phyloP scores from a whole-genome alignment of 2,888 invertebrate genomes.

The Scaptomyza flava region DNA sequence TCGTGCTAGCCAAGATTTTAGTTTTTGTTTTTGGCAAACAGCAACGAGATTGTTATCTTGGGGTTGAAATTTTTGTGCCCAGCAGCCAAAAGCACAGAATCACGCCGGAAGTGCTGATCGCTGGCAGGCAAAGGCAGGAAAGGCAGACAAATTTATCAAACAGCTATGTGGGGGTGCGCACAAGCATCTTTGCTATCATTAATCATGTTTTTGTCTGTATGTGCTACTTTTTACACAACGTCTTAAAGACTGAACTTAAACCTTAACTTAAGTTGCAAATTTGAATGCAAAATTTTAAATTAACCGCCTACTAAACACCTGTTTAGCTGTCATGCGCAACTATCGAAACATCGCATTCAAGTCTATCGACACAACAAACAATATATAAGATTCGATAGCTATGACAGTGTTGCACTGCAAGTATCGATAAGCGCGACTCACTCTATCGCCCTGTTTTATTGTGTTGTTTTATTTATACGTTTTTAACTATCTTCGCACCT shows the following conservation, averaged over 20 bases:
- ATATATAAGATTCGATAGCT: constrained; percentile 31
- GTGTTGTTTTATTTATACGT: constrained; percentile 70
- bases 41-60: constrained; percentile 41
- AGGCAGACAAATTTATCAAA: constrained; percentile 82
- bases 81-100: constrained; percentile 50
- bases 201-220: constrained; percentile 51
- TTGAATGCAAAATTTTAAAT: constrained; percentile 23
- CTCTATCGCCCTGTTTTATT: constrained; percentile 63
- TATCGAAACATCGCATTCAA: constrained; percentile 34
- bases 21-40: constrained; percentile 69
- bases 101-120: constrained; percentile 81
- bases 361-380: constrained; percentile 12
- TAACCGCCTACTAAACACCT: constrained; percentile 37
- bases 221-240: constrained; percentile 6
- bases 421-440: constrained; percentile 55
- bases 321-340: constrained; percentile 34
- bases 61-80: constrained; percentile 57
- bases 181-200: constrained; percentile 47
- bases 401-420: constrained; percentile 47
- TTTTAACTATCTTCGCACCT: constrained; percentile 60
- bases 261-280: neutral
- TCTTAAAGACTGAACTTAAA: constrained; percentile 42
- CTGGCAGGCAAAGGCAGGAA: constrained; percentile 60
- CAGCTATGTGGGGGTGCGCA: constrained; percentile 55
- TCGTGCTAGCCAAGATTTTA: constrained; percentile 56